Base-by-base conservation (phyloP, 2,797 vertebrate genomes). In the Liparis tanakae region DNA sequence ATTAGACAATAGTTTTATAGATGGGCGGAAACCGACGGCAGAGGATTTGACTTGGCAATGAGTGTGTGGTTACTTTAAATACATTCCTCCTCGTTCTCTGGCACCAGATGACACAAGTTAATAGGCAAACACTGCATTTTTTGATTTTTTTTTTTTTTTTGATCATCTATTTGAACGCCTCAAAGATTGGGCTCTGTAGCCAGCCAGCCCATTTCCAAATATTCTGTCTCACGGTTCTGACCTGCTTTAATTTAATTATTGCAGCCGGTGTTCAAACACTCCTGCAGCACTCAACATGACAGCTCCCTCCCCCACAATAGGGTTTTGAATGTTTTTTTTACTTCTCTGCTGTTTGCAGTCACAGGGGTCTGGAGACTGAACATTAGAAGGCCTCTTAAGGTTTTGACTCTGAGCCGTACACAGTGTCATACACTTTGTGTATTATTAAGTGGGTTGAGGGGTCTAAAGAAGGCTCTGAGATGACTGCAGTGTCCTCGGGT, bases 221-320 rank as follows among this genome's bases (percentile, higher is more conserved):
- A n/a, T 67, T 76, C 6, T 30, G 57, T 72, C 54, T 74, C 39
- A 22, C 41, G 48, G 64, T 72, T 69, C 54, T 58, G 64, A 59
- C 50, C 43, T 37, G 71, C 51, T 86, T 85, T 84, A 83, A 89
- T 84, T 86, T 15, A 87, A 82, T 90, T 87, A 86, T 82, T 86
- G 54, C 66, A 67, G 55, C 62, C 50, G 64, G 69, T 59, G 48
- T 75, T 77, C 13, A 72, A 50, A 68, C 54, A 77, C 79, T 72
- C 1, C 37, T n/a, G 55, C 60, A 70, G 75, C 55, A 41, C 43
- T 65, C 37, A 37, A 77, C 72, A 48, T 53, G 50, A 72, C 22
- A 25, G 25, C 54, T 4, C 41, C 55, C 54, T 34, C 10, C 51
- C 30, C 50, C 39, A 9, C 18, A 37, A 25, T 34, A 17, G 67